Evolutionary conservation across 92 coral and sea anemone species (phyloP).

Genomic region (Diadumene lineata): DNA sequence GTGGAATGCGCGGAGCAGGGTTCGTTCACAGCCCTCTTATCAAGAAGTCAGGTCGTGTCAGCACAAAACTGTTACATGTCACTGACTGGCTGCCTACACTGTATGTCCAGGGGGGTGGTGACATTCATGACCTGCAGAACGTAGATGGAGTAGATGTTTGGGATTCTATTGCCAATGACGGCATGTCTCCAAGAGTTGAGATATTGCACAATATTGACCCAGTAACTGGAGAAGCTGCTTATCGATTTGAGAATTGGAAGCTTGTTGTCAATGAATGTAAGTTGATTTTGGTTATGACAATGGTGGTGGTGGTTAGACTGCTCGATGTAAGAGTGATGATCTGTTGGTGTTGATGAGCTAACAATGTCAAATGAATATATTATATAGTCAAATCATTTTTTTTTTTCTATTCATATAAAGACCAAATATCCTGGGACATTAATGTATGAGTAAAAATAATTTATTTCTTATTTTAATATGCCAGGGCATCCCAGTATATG

Average conservation of each 20-base stretch:
- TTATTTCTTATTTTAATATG: too few species aligned
- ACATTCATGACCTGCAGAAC: constrained; percentile 53
- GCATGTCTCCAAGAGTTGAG: constrained; percentile 64
- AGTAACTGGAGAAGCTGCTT: constrained; percentile 49
- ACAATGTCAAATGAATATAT: background rate
- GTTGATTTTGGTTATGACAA: too few species aligned
- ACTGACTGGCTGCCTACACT: constrained; percentile 88
- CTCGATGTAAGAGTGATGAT: background rate
- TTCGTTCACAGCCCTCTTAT: constrained; percentile 85
- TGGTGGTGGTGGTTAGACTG: background rate
- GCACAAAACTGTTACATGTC: constrained; percentile 82
- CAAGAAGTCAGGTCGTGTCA: constrained; percentile 58
- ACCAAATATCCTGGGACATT: too few species aligned
- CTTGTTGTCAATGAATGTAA: constrained; percentile 70
- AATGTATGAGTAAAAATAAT: too few species aligned
- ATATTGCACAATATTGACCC: constrained; percentile 85
- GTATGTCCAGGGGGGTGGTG: constrained; percentile 74
- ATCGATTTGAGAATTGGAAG: constrained; percentile 70
- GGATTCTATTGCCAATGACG: constrained; percentile 56
- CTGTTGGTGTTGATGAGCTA: background rate
- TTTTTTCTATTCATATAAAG: too few species aligned
- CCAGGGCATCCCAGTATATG: too few species aligned
- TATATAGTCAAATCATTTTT: background rate
- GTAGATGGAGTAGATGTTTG: constrained; percentile 77
- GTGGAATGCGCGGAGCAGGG: constrained; percentile 80